Evolutionary conservation across 2,797 vertebrate species (phyloP), one percentile per base, ranked within the genome.

Genomic region (Lindbergichthys nudifrons): DNA sequence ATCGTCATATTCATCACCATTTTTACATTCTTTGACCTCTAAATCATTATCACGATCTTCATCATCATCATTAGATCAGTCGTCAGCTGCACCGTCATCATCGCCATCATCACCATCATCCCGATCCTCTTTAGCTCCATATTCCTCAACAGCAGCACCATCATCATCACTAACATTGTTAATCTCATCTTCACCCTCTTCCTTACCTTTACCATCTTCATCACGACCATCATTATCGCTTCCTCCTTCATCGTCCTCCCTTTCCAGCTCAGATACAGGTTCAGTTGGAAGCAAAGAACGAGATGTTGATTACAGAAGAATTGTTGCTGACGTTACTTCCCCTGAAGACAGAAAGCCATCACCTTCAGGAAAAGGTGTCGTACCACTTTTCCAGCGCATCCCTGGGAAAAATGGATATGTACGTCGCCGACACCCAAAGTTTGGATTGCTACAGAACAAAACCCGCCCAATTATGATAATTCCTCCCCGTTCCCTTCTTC

Each of bases 371-470:
- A 61, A 75, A 42, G 18, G 36, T 4, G 30, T 4, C 0, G 0
- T 4, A 0, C 61, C 56, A n/a, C 3, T 50, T 10, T 56, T 73
- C 50, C 82, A 39, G 2, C 77, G 32, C 10, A 64, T 56, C 5
- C 46, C 51, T 64, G 39, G 36, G 48, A 89, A 79, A 58, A 59
- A 1, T 26, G 82, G 47, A 62, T 63, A 52, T 5, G 8, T 45
- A 1, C 82, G 60, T 13, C 86, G 46, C 4, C 73, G 16, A 5
- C 61, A 10, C 0, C 60, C 57, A 65, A 81, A 83, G 3, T 1
- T 61, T 41, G 61, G 56, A 47, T 43, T 5, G 0, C 70, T 60
- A 59, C 75, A 51, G 21, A 90, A 90, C 59, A 89, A 61, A 83
- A 89, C 79, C 4, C 65, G 2, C 15, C 57, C 4, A 30, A 65